Percentiles rank a stretch among this genome's conserved stretches.
phyloP scores from a whole-genome alignment of 2,888 invertebrate species.

The Cosmorhoe ocellata region DNA sequence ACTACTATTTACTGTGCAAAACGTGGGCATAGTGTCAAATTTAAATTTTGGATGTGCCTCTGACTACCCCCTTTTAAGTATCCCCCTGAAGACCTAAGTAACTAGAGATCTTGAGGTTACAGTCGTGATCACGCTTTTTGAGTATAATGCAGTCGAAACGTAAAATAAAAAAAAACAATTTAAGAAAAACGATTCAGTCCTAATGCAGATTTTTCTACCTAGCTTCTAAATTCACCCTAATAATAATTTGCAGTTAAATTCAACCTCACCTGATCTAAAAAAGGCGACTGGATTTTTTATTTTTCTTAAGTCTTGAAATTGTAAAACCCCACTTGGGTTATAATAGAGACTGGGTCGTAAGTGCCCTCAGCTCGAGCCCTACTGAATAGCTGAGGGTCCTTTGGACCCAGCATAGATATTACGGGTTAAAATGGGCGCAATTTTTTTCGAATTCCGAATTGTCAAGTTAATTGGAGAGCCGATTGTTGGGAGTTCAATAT shows the following conservation, averaged over 20 bases:
- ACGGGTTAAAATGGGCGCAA: conserved; percentile 48
- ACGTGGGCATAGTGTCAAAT: no score
- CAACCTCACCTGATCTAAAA: conserved; percentile 33
- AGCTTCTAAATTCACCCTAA: no score
- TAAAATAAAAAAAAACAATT: no score
- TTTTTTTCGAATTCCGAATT: conserved; percentile 40
- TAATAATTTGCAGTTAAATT: conserved; percentile 28
- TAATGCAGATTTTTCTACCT: no score
- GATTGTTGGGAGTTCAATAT: conserved; percentile 19
- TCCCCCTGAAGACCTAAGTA: no score
- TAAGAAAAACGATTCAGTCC: no score
- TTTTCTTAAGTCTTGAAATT: conserved; percentile 53
- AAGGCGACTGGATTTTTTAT: conserved; percentile 39
- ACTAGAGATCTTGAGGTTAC: no score
- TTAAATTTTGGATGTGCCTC: no score
- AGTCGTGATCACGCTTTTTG: no score
- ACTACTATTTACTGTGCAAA: no score
- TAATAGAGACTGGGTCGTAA: conserved; percentile 56
- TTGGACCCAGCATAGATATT: conserved; percentile 50
- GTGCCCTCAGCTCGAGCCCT: conserved; percentile 44
- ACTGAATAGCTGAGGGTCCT: conserved; percentile 56
- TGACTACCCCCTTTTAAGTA: no score
- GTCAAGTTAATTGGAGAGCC: conserved; percentile 38
- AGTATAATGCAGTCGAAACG: no score
- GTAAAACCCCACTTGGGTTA: conserved; percentile 58